Base-by-base conservation (phyloP, 2,113 vertebrate species). In the Sarotherodon lohbergeri region DNA sequence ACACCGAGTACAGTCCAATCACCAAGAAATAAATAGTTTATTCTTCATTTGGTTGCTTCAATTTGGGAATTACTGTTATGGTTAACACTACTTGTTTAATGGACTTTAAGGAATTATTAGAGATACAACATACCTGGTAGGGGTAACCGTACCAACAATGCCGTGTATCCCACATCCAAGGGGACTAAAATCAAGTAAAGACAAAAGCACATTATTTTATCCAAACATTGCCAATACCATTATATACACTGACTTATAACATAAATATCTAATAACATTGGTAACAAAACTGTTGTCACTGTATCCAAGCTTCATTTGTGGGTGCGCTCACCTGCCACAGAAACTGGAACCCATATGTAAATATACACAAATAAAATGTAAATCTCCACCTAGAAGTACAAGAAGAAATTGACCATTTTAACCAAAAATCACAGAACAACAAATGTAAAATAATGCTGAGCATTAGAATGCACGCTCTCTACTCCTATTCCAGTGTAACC, bases 91-190 rank as follows among this genome's bases (percentile, higher is more conserved):
- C 16, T 76, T 29, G 43, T 48, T 17, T 1, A 27, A 2, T 32
- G 43, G 16, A 32, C 71, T 71, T 76, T 50, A 50, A 48, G 24
- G 9, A 19, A 12, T 19, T 19, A 61, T 13, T 7, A 52, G 14
- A 54, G 17, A 1, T 19, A 41, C 9, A 41, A 54, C 89, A 1
- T 97, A 99, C 99, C 98, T 99, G 98, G 94, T 97, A 98, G 12
- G 99, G 99, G 93, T 99, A 99, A 83, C 96, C 97, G 89, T 98
- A 97, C 98, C 98, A 99, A 96, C 99, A 99, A 39, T 98, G 98
- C 91, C 97, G 96, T 16, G 97, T 99, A 88, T 99, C 98, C 98
- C 98, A 99, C 94, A 99, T 96, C 99, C 99, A 99, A 34, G 98
- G 96, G 6, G 96, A 94, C 99, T 99, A 17, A 24, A 90, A 86